Evolutionary conservation across 2,113 vertebrate genomes (phyloP).

Genomic region (Girardinichthys multiradiatus): DNA sequence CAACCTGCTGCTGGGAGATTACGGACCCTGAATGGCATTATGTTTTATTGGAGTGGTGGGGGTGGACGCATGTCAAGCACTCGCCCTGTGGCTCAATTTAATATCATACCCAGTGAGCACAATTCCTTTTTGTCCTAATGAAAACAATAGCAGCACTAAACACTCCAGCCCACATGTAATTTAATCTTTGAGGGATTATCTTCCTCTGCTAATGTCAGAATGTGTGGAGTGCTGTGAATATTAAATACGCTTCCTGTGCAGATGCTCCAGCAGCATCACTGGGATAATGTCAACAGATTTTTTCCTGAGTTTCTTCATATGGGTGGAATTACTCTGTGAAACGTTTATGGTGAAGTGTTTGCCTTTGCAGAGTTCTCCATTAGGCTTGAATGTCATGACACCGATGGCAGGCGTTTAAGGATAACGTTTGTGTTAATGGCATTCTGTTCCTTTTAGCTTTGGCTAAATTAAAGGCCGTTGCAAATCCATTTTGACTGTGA

Average conservation of each 20-base stretch:
- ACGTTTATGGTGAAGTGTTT: slow-evolving; percentile 42
- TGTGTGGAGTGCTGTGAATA: slow-evolving; percentile 70
- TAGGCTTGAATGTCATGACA: slow-evolving; percentile 68
- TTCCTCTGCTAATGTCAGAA: slow-evolving; percentile 71
- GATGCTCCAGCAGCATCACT: slow-evolving; percentile 68
- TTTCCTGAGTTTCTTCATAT: slow-evolving; percentile 78
- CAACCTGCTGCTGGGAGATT: slow-evolving; percentile 82
- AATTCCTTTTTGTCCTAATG: slow-evolving; percentile 76
- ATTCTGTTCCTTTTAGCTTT: slow-evolving; percentile 64
- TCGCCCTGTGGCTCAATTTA: slow-evolving; percentile 51
- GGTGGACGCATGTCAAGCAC: slow-evolving; percentile 52
- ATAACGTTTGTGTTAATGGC: slow-evolving; percentile 66
- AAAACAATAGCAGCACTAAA: slow-evolving; percentile 81
- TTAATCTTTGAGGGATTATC: slow-evolving; percentile 82
- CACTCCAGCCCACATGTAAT: slow-evolving; percentile 79
- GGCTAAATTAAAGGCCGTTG: slow-evolving; percentile 61
- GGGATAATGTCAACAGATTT: slow-evolving; percentile 79
- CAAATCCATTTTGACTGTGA: slow-evolving; percentile 60
- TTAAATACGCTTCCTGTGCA: slow-evolving; percentile 79
- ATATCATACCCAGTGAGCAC: slow-evolving; percentile 56
- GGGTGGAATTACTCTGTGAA: slow-evolving; percentile 73
- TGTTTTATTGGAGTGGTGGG: slow-evolving; percentile 54
- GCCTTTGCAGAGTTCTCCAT: slow-evolving; percentile 60
- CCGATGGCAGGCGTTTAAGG: slow-evolving; percentile 30
- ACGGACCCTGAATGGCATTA: slow-evolving; percentile 68